Evolutionary conservation across 2,797 vertebrate species (phyloP).

Genomic region (Poeciliopsis paucimaculata): DNA sequence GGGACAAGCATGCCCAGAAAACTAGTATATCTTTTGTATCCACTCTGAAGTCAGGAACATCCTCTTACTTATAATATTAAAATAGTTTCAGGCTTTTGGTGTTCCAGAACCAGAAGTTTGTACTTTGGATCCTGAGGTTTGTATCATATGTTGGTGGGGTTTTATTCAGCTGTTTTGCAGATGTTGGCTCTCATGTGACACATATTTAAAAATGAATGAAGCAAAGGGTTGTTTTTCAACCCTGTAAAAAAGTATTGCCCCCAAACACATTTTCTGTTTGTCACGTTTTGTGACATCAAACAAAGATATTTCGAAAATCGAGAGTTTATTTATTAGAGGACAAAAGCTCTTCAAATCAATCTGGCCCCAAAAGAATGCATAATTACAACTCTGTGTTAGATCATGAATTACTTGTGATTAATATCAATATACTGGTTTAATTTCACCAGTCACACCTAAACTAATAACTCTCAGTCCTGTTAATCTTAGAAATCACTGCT

Average conservation of each 20-base stretch:
- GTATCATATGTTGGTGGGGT: neutral
- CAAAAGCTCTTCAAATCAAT: neutral
- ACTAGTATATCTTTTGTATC: neutral
- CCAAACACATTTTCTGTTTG: neutral
- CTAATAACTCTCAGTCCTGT: neutral
- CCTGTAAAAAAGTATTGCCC: neutral
- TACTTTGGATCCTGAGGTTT: neutral
- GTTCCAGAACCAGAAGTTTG: neutral
- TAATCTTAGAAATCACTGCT: neutral
- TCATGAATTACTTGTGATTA: neutral
- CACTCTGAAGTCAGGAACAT: neutral
- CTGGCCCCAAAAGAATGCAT: neutral
- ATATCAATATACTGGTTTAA: neutral
- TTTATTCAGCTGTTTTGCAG: neutral
- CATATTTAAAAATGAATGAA: neutral
- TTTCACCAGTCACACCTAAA: neutral
- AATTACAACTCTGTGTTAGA: neutral
- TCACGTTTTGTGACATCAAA: neutral
- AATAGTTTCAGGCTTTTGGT: neutral
- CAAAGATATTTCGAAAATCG: neutral
- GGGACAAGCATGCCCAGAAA: constrained; percentile 8
- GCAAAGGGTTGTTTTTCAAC: neutral
- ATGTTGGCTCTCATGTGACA: neutral
- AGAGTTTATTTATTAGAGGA: neutral
- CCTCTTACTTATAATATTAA: neutral